Conservation (phyloP, 2,888 invertebrate genomes). For the Hyppa rectilinea region DNA sequence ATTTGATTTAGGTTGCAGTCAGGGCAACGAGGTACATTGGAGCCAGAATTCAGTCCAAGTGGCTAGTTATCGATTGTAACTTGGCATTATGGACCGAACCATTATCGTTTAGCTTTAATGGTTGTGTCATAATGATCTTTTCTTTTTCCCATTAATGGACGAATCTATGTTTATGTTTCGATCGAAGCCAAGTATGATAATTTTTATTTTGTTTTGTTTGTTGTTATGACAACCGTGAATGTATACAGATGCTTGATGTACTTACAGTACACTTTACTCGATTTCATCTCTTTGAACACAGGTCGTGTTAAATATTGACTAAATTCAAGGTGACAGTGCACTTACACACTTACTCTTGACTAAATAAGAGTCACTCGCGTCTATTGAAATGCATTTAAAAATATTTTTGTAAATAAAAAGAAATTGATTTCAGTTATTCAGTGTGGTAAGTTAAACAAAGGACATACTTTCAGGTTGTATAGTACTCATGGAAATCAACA, state of each 20-base stretch:
- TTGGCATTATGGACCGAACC: constrained; percentile 48
- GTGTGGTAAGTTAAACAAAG: too few relatives aligned
- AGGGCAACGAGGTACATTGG: constrained; percentile 22
- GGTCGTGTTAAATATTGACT: neutral
- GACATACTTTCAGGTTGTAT: too few relatives aligned
- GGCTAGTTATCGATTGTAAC: constrained; percentile 44
- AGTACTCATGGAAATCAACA: too few relatives aligned
- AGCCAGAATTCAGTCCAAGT: constrained; percentile 39
- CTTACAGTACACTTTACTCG: neutral
- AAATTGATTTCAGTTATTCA: neutral
- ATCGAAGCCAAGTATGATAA: constrained; percentile 16
- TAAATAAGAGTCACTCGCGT: neutral
- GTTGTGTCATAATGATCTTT: constrained; percentile 49
- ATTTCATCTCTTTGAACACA: neutral
- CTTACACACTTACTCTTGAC: neutral
- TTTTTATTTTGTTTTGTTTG: constrained; percentile 28
- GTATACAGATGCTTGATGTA: constrained; percentile 26
- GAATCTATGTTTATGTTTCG: constrained; percentile 20
- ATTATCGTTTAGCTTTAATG: constrained; percentile 53
- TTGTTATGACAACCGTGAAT: constrained; percentile 29
- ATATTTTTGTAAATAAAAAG: neutral
- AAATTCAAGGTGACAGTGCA: neutral
- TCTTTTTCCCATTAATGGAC: constrained; percentile 38
- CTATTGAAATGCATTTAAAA: neutral
- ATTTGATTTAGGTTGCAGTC: constrained; percentile 39